A percentile compares a stretch with the other conserved stretches of the same genome.
phyloP scores from a whole-genome alignment of 2,888 invertebrate species.

The Drosophila rellima region DNA sequence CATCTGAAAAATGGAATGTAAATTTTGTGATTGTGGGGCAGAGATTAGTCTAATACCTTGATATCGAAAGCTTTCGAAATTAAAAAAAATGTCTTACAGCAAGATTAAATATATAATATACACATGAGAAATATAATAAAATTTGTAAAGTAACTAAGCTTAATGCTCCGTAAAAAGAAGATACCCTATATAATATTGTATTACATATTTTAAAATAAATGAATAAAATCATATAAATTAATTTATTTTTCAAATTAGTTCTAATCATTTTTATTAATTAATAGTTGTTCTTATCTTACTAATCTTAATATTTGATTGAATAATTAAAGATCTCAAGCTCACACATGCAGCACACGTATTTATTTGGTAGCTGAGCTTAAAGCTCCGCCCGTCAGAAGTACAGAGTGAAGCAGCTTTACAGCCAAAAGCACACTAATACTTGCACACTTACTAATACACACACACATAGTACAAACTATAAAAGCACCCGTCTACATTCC shows the following conservation, averaged over 20 bases:
- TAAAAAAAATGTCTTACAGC: background rate
- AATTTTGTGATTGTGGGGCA: conserved; percentile 24
- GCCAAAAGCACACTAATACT: background rate
- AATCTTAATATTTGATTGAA: background rate
- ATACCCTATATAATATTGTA: background rate
- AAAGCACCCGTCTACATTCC: background rate
- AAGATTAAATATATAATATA: background rate
- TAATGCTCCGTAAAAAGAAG: background rate
- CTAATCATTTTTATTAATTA: too few relatives aligned
- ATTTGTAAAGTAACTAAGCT: too few relatives aligned
- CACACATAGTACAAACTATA: background rate
- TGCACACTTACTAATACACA: background rate
- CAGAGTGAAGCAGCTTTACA: background rate
- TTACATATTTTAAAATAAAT: background rate
- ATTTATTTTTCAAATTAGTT: background rate
- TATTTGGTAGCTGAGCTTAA: background rate
- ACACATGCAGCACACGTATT: background rate
- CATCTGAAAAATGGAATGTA: conserved; percentile 19
- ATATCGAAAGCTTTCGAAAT: conserved; percentile 25
- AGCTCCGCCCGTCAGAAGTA: background rate
- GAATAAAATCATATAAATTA: background rate
- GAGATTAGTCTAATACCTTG: conserved; percentile 7
- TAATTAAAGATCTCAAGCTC: background rate
- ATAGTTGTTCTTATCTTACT: too few relatives aligned
- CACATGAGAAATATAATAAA: background rate